Conservation (phyloP, 2,888 invertebrate genomes). For the Rotaria socialis region DNA sequence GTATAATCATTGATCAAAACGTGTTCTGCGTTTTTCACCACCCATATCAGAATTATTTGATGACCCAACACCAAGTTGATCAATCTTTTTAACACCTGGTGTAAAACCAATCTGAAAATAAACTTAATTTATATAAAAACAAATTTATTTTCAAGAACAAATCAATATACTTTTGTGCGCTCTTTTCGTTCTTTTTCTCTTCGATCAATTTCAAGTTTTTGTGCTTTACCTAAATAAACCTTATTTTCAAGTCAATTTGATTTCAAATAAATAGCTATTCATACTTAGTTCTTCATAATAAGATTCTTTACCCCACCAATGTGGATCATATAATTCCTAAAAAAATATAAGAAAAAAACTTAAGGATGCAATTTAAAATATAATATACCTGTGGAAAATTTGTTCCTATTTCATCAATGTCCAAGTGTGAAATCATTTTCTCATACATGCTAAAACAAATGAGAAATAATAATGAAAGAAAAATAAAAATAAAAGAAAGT, state of each 20-base stretch:
- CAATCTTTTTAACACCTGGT: background rate
- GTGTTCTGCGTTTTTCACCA: constrained; percentile 21
- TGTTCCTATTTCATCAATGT: constrained; percentile 89
- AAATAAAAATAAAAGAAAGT: background rate
- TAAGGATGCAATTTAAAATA: background rate
- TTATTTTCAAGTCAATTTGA: background rate
- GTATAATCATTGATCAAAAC: constrained; percentile 30
- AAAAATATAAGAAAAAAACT: constrained; percentile 48
- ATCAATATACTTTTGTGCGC: constrained; percentile 66
- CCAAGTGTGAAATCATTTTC: constrained; percentile 85
- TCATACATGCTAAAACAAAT: constrained; percentile 74
- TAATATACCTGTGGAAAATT: constrained; percentile 75
- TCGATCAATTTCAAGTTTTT: constrained; percentile 84
- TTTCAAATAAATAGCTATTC: background rate
- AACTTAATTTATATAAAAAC: background rate
- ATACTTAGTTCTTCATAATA: constrained; percentile 77
- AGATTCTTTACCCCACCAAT: constrained; percentile 83
- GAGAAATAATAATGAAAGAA: background rate
- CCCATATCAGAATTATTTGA: background rate
- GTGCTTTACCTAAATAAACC: constrained; percentile 68
- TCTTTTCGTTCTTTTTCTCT: constrained; percentile 83
- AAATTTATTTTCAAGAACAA: constrained; percentile 10
- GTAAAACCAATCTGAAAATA: constrained; percentile 8
- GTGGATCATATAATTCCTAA: constrained; percentile 78
- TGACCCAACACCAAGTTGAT: background rate